phyloP scores from a whole-genome alignment of 2,888 invertebrate genomes.

The Sinhomidia bicolor region DNA sequence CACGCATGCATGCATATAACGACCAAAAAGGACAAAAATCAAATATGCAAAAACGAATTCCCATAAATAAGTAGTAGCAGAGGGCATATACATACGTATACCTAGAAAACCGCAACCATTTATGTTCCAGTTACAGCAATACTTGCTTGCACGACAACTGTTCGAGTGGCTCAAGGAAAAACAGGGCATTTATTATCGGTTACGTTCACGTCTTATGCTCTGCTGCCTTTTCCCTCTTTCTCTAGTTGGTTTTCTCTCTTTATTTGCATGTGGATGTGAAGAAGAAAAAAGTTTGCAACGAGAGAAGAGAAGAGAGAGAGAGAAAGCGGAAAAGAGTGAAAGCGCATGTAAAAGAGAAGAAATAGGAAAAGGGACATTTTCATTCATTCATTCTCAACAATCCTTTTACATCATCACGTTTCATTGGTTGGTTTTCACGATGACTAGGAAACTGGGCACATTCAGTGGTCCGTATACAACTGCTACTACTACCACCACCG shows the following conservation, averaged over 20 bases:
- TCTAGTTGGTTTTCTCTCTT: neutral
- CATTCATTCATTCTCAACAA: slow-evolving; percentile 40
- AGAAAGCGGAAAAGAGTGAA: neutral
- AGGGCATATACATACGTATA: too few relatives aligned
- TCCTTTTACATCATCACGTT: slow-evolving; percentile 51
- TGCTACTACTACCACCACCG: too few relatives aligned
- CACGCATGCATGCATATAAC: slow-evolving; percentile 41
- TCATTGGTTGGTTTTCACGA: slow-evolving; percentile 48
- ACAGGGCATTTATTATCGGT: slow-evolving; percentile 45
- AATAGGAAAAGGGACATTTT: slow-evolving; percentile 38
- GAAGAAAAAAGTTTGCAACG: slow-evolving; percentile 1
- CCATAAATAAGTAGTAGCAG: slow-evolving; percentile 43
- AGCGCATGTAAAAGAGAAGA: neutral
- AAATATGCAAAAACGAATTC: slow-evolving; percentile 44
- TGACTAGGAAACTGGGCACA: neutral
- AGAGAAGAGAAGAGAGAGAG: slow-evolving; percentile 1
- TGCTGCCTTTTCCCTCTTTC: slow-evolving; percentile 38
- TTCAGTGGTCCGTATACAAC: neutral
- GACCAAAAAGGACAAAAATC: slow-evolving; percentile 36
- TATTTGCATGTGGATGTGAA: slow-evolving; percentile 41
- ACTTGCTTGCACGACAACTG: neutral
- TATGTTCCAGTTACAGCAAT: slow-evolving; percentile 8
- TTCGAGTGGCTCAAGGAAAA: slow-evolving; percentile 34
- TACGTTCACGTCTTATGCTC: slow-evolving; percentile 43
- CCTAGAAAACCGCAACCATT: slow-evolving; percentile 37